A percentile compares a stretch with the other conserved stretches of the same genome.
Evolutionary conservation across 2,113 vertebrate species (phyloP).

Genomic region (Indicator indicator): DNA sequence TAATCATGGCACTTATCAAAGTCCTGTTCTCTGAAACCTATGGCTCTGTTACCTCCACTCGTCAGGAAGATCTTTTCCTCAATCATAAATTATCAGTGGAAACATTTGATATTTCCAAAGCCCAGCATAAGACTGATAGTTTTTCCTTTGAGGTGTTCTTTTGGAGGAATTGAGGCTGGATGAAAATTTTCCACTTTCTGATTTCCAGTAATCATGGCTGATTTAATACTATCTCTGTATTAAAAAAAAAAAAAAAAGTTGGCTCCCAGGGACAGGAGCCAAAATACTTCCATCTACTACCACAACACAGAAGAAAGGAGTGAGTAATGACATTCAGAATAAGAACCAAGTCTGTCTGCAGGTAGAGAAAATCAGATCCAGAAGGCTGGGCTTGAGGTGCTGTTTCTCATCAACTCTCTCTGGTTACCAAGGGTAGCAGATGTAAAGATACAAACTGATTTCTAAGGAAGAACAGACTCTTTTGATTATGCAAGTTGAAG

Average conservation of each 20-base stretch:
- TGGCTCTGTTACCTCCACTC: neutral
- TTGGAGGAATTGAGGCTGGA: neutral
- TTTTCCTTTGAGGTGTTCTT: neutral
- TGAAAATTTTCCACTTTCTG: neutral
- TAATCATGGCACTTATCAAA: neutral
- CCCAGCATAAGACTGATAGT: neutral
- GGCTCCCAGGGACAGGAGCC: neutral
- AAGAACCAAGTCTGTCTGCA: neutral
- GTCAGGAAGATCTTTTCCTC: neutral
- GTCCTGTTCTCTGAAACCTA: neutral
- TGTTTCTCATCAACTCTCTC: neutral
- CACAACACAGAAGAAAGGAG: neutral
- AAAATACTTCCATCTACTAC: neutral
- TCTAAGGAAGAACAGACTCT: neutral
- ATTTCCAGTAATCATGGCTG: neutral
- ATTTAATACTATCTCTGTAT: neutral
- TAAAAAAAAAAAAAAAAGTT: neutral
- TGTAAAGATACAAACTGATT: neutral
- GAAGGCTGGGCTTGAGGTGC: neutral
- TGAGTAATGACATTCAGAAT: neutral
- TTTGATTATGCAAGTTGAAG: neutral
- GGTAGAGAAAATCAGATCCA: neutral
- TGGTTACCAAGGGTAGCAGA: neutral
- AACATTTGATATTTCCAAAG: neutral
- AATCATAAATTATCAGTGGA: neutral